phyloP scores from a whole-genome alignment of 2,113 vertebrate species.

The Ictidomys tridecemlineatus region DNA sequence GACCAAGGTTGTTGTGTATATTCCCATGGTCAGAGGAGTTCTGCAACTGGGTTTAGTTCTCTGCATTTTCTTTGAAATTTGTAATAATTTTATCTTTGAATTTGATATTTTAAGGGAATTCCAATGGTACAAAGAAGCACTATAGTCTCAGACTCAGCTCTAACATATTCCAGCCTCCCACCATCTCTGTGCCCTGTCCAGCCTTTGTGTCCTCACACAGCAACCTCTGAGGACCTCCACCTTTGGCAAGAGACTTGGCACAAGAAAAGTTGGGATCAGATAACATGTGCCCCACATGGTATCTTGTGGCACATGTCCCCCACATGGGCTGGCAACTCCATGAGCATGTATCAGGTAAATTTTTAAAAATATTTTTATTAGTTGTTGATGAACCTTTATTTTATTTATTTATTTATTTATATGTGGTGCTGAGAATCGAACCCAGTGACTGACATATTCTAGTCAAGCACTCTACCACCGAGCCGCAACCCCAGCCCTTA shows the following conservation, averaged over 20 bases:
- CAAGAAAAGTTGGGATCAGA: neutral
- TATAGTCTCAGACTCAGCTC: neutral
- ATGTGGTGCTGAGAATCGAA: too few species aligned
- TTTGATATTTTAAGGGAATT: neutral
- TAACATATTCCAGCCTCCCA: neutral
- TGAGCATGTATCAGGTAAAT: neutral
- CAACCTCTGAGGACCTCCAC: neutral
- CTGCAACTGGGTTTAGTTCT: neutral
- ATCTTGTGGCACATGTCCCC: neutral
- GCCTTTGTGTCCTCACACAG: accelerated
- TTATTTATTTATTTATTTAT: too few species aligned
- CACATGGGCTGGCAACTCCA: neutral
- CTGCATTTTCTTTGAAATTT: neutral
- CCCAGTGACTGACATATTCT: too few species aligned
- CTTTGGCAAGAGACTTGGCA: neutral
- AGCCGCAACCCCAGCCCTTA: neutral
- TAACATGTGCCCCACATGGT: accelerated
- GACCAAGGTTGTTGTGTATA: neutral
- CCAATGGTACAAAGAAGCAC: neutral
- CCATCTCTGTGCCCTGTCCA: neutral
- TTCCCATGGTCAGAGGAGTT: neutral
- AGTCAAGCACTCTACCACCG: too few species aligned
- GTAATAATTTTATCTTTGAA: neutral
- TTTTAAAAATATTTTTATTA: too few species aligned
- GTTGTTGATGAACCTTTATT: too few species aligned